phyloP scores from a whole-genome alignment of 2,113 vertebrate genomes.

The Candoia aspera region DNA sequence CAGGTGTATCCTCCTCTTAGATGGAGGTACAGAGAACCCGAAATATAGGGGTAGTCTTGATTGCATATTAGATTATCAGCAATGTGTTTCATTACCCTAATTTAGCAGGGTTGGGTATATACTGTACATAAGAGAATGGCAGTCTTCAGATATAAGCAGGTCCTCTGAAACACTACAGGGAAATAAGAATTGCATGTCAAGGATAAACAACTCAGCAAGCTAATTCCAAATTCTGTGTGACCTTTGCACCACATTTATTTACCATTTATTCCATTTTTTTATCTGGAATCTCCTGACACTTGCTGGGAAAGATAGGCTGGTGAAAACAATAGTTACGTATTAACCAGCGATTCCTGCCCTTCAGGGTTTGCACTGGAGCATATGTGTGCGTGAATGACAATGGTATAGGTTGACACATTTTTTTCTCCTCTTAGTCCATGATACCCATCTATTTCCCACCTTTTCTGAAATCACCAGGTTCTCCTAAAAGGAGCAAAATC shows the following conservation, averaged over 20 bases:
- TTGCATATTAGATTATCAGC: not conserved
- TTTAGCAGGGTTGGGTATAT: not conserved
- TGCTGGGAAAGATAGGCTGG: slow-evolving; percentile 43
- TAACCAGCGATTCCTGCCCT: slow-evolving; percentile 28
- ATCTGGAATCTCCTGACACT: slow-evolving; percentile 44
- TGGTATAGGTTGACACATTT: not conserved
- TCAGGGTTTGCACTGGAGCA: slow-evolving; percentile 48
- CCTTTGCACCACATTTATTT: slow-evolving; percentile 52
- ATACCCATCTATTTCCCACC: slow-evolving; percentile 42
- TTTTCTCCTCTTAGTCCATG: slow-evolving; percentile 50
- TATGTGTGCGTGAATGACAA: slow-evolving; percentile 36
- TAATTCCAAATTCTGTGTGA: slow-evolving; percentile 58
- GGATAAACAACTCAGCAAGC: slow-evolving; percentile 38
- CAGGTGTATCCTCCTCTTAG: not conserved
- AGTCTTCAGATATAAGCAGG: slow-evolving; percentile 16
- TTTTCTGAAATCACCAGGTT: slow-evolving; percentile 36
- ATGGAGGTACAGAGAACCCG: not conserved
- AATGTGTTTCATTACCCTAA: not conserved
- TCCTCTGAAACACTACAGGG: slow-evolving; percentile 40
- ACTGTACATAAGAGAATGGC: not conserved
- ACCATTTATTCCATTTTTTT: slow-evolving; percentile 62
- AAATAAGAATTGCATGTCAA: slow-evolving; percentile 47
- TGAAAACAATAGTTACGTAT: slow-evolving; percentile 18
- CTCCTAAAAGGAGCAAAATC: slow-evolving; percentile 37
- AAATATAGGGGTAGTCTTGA: slow-evolving; percentile 20